A percentile compares a stretch with the other conserved stretches of the same genome.
Conservation (phyloP, 2,797 vertebrate species). For the Hemibagrus guttatus region DNA sequence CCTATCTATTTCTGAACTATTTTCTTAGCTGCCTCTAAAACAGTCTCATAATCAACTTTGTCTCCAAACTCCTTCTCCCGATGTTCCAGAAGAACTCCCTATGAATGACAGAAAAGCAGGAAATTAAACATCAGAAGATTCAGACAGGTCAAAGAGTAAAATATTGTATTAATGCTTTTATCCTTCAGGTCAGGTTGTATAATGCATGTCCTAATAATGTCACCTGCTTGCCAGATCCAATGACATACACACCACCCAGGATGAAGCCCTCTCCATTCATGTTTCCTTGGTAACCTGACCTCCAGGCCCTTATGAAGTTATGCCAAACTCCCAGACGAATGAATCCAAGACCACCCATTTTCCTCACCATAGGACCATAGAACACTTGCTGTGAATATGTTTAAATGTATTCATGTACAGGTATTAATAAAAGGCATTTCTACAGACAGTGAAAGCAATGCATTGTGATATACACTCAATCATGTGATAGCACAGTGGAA, state of each 20-base stretch:
- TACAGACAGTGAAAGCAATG: background rate
- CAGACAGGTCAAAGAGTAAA: background rate
- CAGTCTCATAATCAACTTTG: constrained; percentile 80
- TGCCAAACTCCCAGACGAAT: constrained; percentile 90
- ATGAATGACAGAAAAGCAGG: constrained; percentile 55
- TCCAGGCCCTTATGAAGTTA: constrained; percentile 91
- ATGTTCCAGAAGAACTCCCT: constrained; percentile 95
- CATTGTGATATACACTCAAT: background rate
- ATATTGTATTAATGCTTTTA: background rate
- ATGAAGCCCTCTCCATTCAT: constrained; percentile 92
- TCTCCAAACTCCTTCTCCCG: constrained; percentile 95
- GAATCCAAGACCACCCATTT: constrained; percentile 85
- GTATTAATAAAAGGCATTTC: background rate
- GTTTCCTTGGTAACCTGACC: constrained; percentile 87
- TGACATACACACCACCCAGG: constrained; percentile 92
- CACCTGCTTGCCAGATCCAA: constrained; percentile 94
- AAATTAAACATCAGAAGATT: background rate
- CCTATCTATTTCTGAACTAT: constrained; percentile 74
- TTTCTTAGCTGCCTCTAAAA: constrained; percentile 87
- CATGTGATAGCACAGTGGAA: background rate
- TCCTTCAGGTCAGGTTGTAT: background rate
- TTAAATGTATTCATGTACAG: background rate
- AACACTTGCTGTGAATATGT: constrained; percentile 79
- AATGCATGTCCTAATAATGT: background rate
- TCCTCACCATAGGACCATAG: constrained; percentile 87